Evolutionary conservation across 1,140 invertebrate genomes (phyloP), one percentile per base, ranked within the genome.

Genomic region (Euschistus heros): DNA sequence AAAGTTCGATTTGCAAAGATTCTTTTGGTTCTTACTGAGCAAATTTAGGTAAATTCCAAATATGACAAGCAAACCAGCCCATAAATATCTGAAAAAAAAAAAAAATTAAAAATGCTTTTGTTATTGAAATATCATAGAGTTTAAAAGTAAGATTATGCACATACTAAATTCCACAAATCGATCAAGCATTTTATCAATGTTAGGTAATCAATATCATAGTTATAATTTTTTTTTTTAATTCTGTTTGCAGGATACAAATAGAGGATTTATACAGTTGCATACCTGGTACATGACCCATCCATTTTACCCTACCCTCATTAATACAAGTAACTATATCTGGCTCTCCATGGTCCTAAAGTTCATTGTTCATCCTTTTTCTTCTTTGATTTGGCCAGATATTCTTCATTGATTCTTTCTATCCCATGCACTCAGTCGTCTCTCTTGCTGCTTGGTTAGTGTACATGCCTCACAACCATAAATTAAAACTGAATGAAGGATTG

Each of bases 41-140:
- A 94, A 79, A 78, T 94, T 96, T 7, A 96, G 76, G 78, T 95
- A 95, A 73, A 97, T 94, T 14, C 92, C 93, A 13, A 91, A 68
- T 2, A 94, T 77, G 1, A 97, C 90, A 10, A 97, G 77, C 54
- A 88, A 72, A 15, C 91, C 92, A 0, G 92, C 91, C 89, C 91
- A 96, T 4, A 94, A 72, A 76, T 96, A 94, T 75, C 89, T 93
- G 75, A 46, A 84, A 80, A 26, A 65, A 68, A 72, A 69, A 71
- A 57, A 62, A 67, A 67, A 62, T 64, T n/a, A n/a, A n/a, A n/a
- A n/a, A n/a, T 69, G 24, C 62, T 20, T 57, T 27, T 30, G 65
- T 52, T 50, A 27, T 18, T 18, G 18, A 54, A 68, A 60, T 44
- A 55, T 50, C 47, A 44, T 63, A 27, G 67, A 64, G 61, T 42